These are phyloP conservation scores for Hypomecis punctinalis DNA, from an alignment of 2,888 invertebrate species.

Conservation along the genomic window DNA sequence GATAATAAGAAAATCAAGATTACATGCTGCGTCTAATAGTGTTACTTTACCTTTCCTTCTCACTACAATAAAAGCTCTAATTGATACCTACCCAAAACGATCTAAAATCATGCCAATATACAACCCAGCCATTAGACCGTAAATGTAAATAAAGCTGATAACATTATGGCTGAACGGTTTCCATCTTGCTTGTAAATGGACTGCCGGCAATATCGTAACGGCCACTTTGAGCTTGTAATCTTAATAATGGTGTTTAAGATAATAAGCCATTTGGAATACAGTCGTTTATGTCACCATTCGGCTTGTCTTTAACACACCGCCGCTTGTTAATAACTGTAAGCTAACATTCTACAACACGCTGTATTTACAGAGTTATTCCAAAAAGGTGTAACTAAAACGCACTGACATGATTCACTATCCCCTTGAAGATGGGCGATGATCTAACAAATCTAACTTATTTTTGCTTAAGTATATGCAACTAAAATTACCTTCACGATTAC, in stretches of 20 bases:
- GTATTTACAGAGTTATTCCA: conserved; percentile 79
- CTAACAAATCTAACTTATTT: too few relatives aligned
- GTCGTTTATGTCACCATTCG: conserved; percentile 55
- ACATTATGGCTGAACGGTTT: conserved; percentile 51
- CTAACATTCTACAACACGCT: too few relatives aligned
- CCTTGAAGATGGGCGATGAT: too few relatives aligned
- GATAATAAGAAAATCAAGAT: too few relatives aligned
- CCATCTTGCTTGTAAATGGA: conserved; percentile 54
- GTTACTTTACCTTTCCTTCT: too few relatives aligned
- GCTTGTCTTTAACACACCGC: conserved; percentile 42
- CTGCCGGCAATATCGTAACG: conserved; percentile 60
- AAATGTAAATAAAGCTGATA: conserved; percentile 51
- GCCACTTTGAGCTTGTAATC: conserved; percentile 66
- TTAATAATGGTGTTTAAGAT: conserved; percentile 70
- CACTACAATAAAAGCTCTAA: too few relatives aligned
- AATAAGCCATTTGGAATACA: conserved; percentile 60
- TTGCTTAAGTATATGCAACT: too few relatives aligned
- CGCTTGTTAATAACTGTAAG: not conserved
- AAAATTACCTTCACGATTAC: too few relatives aligned
- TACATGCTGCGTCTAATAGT: too few relatives aligned
- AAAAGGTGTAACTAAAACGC: not conserved
- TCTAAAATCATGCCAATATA: conserved; percentile 9
- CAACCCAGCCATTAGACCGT: conserved; percentile 33
- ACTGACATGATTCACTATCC: too few relatives aligned
- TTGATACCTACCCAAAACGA: not conserved